Evolutionary conservation across 2,113 vertebrate genomes (phyloP).

Genomic region (Passer montanus): DNA sequence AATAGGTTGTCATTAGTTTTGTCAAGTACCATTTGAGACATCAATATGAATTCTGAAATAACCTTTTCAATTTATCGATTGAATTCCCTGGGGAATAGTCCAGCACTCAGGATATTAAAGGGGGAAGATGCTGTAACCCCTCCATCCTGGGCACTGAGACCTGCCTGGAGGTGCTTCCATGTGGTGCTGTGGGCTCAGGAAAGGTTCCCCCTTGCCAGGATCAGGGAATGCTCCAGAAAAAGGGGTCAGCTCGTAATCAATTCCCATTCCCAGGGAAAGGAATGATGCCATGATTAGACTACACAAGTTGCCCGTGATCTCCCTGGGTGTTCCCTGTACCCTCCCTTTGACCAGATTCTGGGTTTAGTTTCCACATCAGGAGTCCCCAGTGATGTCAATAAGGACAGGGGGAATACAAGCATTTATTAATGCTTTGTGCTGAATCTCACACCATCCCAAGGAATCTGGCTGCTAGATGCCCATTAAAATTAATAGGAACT

Average conservation of each 20-base stretch:
- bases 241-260: no score
- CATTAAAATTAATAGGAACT: constrained; percentile 46
- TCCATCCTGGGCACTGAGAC: not conserved
- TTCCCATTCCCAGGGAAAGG: not conserved
- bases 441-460: not conserved
- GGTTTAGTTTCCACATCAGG: not conserved
- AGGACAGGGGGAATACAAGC: not conserved
- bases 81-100: not conserved
- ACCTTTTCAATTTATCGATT: not conserved
- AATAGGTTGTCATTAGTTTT: not conserved
- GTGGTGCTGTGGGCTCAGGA: not conserved
- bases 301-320: not conserved
- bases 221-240: not conserved
- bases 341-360: not conserved
- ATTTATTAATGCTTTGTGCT: constrained; percentile 19
- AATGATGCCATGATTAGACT: not conserved
- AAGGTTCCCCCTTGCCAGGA: not conserved
- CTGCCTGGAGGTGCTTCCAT: not conserved
- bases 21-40: not conserved
- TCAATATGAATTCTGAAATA: not conserved
- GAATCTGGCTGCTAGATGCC: not conserved
- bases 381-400: not conserved
- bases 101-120: not conserved
- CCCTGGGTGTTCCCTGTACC: not conserved
- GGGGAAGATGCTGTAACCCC: not conserved